Evolutionary conservation across 1,140 invertebrate species (phyloP).

Genomic region (Pissodes strobi): DNA sequence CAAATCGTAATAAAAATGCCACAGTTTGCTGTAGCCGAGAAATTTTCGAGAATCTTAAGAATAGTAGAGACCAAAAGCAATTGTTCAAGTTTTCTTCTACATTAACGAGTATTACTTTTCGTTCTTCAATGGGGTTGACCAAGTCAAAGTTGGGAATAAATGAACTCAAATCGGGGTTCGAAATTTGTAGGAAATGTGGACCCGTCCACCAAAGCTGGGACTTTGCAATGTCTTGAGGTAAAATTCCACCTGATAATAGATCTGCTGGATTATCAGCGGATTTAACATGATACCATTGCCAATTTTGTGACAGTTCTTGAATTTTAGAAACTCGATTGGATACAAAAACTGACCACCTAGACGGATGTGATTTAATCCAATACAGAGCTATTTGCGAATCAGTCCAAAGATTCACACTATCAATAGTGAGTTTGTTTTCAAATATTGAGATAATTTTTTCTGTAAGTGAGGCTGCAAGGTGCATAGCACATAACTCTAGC

Average conservation of each 20-base stretch:
- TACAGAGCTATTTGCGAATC: neutral
- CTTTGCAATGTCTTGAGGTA: conserved; percentile 31
- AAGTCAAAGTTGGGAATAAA: neutral
- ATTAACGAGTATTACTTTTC: neutral
- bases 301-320: neutral
- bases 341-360: conserved; percentile 2
- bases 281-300: no score
- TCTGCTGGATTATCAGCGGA: no score
- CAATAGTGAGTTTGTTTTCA: neutral
- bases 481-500: conserved; percentile 33
- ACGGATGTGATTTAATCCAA: neutral
- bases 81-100: neutral
- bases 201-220: conserved; percentile 42
- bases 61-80: neutral
- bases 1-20: neutral
- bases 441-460: conserved; percentile 2
- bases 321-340: conserved; percentile 4
- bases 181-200: conserved; percentile 11
- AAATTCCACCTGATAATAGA: no score
- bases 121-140: neutral
- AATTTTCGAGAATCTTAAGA: neutral
- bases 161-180: conserved; percentile 1
- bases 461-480: conserved; percentile 25
- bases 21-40: neutral
- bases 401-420: neutral